Conservation (phyloP, 30 jellyfish, hydroid and myxozoan genomes). For the Hydra vulgaris region DNA sequence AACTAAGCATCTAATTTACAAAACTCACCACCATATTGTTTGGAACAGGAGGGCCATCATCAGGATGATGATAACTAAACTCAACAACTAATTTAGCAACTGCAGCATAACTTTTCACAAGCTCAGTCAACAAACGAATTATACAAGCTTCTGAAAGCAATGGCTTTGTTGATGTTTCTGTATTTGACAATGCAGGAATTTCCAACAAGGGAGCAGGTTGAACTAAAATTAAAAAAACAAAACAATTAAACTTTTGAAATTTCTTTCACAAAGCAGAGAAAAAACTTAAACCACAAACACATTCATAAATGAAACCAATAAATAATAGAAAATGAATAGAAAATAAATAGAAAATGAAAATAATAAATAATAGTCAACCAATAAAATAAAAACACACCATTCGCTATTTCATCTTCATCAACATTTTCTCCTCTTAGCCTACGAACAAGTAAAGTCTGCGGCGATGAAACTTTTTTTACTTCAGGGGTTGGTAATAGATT, state of each 20-base stretch:
- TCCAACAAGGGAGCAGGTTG: background rate
- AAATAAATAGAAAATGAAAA: too few species aligned
- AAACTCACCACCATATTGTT: background rate
- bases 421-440: slow-evolving; percentile 82
- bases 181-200: background rate
- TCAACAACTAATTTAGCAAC: slow-evolving; percentile 52
- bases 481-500: slow-evolving; percentile 24
- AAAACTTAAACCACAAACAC: too few species aligned
- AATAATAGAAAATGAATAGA: too few species aligned
- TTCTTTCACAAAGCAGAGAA: too few species aligned
- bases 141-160: slow-evolving; percentile 43
- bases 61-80: slow-evolving; percentile 17
- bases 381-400: background rate
- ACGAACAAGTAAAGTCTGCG: slow-evolving; percentile 77
- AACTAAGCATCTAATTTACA: background rate
- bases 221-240: background rate
- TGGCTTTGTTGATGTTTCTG: slow-evolving; percentile 17
- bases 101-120: slow-evolving; percentile 65
- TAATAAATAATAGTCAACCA: too few species aligned
- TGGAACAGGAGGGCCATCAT: background rate
- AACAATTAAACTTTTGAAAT: background rate
- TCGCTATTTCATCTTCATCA: slow-evolving; percentile 53
- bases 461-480: slow-evolving; percentile 25
- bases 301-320: too few species aligned
- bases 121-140: slow-evolving; percentile 56